Percentiles rank a stretch among this genome's conserved stretches.
Conservation (phyloP, 2,113 vertebrate genomes). For the Chaetodon trifascialis region DNA sequence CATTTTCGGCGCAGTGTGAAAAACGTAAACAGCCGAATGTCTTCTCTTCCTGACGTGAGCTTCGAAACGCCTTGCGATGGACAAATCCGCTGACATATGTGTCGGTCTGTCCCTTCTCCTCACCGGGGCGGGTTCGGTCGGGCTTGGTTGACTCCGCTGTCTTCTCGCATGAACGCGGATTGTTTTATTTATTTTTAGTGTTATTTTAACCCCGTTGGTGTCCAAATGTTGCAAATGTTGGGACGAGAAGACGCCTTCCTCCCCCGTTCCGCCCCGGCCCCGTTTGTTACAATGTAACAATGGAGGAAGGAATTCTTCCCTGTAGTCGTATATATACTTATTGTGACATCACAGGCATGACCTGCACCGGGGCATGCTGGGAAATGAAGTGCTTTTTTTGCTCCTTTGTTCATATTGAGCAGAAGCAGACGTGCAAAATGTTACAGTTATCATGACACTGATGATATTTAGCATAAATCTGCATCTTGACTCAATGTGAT, state of each 20-base stretch:
- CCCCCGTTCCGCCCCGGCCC: constrained; percentile 75
- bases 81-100: constrained; percentile 79
- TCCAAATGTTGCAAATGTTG: constrained; percentile 39
- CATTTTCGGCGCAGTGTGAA: constrained; percentile 36
- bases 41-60: constrained; percentile 61
- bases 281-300: constrained; percentile 85
- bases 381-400: constrained; percentile 72
- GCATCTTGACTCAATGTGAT: background rate
- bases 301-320: constrained; percentile 81
- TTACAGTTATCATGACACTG: background rate
- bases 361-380: constrained; percentile 68
- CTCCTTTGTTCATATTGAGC: constrained; percentile 54
- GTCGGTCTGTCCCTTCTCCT: constrained; percentile 70
- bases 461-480: background rate
- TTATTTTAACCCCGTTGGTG: background rate
- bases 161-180: constrained; percentile 41
- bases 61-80: constrained; percentile 61
- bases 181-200: background rate
- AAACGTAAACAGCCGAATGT: constrained; percentile 28
- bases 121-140: constrained; percentile 70
- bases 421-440: background rate
- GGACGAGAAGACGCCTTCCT: constrained; percentile 66
- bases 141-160: constrained; percentile 47
- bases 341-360: constrained; percentile 79
- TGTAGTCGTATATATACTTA: constrained; percentile 79